phyloP scores from a whole-genome alignment of 2,888 invertebrate species.

The Crematogaster levior region DNA sequence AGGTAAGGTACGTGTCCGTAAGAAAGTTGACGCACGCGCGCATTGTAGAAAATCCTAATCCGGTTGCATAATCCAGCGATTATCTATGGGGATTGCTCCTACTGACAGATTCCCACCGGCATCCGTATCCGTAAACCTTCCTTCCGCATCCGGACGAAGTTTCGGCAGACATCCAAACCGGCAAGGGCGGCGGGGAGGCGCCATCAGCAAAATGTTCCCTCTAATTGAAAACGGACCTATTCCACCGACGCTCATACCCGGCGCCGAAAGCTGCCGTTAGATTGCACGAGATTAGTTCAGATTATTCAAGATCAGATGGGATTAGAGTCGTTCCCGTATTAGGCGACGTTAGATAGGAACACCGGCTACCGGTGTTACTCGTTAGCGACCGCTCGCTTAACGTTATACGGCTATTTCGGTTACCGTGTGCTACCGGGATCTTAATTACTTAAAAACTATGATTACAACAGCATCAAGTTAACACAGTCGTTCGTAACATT shows the following conservation, averaged over 20 bases:
- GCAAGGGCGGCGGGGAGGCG: neutral
- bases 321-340: slow-evolving; percentile 75
- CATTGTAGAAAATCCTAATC: slow-evolving; percentile 47
- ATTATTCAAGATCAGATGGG: slow-evolving; percentile 79
- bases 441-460: slow-evolving; percentile 23
- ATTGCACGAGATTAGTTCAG: slow-evolving; percentile 76
- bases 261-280: slow-evolving; percentile 67
- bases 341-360: slow-evolving; percentile 58
- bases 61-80: slow-evolving; percentile 47
- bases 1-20: slow-evolving; percentile 20
- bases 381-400: slow-evolving; percentile 40
- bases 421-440: neutral
- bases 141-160: slow-evolving; percentile 42
- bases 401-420: slow-evolving; percentile 1
- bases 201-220: slow-evolving; percentile 68
- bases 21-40: slow-evolving; percentile 43
- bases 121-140: slow-evolving; percentile 53
- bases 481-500: neutral
- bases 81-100: slow-evolving; percentile 59
- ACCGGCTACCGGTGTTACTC: slow-evolving; percentile 57
- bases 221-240: slow-evolving; percentile 76
- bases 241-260: slow-evolving; percentile 43
- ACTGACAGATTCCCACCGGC: slow-evolving; percentile 57
- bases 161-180: slow-evolving; percentile 44
- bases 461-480: neutral